Evolutionary conservation across 2,113 vertebrate genomes (phyloP).

Genomic region (Aegotheles bennettii): DNA sequence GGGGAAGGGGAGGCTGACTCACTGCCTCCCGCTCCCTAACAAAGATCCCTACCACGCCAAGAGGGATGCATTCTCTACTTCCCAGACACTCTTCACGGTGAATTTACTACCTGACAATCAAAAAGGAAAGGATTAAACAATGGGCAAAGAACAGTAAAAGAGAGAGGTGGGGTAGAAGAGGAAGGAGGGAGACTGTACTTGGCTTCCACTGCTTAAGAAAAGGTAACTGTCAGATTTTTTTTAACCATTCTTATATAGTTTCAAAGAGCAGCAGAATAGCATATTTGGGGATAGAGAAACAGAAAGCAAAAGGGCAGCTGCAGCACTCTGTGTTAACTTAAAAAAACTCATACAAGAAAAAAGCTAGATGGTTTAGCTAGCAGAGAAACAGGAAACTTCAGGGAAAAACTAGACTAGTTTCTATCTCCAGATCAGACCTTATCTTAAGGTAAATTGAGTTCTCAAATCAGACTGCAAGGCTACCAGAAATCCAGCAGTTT

Average conservation of each 20-base stretch:
- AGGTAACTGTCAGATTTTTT: neutral
- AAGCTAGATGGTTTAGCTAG: neutral
- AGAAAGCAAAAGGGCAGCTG: neutral
- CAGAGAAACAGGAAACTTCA: neutral
- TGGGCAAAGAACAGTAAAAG: neutral
- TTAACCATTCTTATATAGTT: neutral
- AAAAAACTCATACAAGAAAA: neutral
- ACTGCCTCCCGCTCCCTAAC: neutral
- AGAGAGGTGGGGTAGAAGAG: neutral
- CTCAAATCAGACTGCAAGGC: neutral
- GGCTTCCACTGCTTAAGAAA: neutral
- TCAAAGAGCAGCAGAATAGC: neutral
- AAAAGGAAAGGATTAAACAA: neutral
- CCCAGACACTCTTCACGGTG: neutral
- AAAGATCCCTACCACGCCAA: neutral
- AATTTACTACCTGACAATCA: slow-evolving; percentile 19
- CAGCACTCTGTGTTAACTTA: neutral
- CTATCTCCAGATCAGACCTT: neutral
- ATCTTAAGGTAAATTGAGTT: neutral
- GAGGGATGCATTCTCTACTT: neutral
- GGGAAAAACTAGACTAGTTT: neutral
- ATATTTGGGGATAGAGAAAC: neutral
- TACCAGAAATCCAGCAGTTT: neutral
- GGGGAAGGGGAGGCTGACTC: neutral
- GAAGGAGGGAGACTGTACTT: neutral